Conservation (phyloP, 2,113 vertebrate species). For the Coptodon bakossiorum region DNA sequence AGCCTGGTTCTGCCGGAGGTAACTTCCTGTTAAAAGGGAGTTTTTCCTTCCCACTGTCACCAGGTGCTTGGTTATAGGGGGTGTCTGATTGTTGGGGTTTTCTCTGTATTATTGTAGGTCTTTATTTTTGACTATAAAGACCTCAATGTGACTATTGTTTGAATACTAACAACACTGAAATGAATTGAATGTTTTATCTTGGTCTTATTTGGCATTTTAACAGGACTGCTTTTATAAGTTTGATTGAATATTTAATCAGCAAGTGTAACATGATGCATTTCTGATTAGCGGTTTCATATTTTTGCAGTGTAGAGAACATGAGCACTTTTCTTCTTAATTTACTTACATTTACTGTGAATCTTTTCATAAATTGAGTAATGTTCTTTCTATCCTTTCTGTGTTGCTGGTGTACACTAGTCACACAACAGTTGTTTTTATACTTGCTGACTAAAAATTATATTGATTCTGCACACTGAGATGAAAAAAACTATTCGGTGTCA, state of each 20-base stretch:
- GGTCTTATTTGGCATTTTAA: background rate
- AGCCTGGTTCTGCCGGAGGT: background rate
- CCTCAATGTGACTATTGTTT: background rate
- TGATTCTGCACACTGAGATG: slow-evolving; percentile 16
- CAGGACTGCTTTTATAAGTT: background rate
- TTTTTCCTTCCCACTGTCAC: background rate
- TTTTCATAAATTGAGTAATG: background rate
- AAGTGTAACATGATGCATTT: background rate
- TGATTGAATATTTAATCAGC: background rate
- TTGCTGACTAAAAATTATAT: background rate
- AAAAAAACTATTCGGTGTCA: background rate
- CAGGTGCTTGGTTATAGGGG: background rate
- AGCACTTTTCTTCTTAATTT: slow-evolving; percentile 34
- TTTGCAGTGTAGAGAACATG: background rate
- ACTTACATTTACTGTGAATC: slow-evolving; percentile 31
- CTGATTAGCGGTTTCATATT: background rate
- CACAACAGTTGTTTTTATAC: slow-evolving; percentile 6
- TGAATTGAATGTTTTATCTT: background rate
- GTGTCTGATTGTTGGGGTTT: background rate
- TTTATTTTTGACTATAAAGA: background rate
- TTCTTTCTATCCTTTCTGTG: background rate
- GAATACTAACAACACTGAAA: background rate
- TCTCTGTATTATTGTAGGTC: background rate
- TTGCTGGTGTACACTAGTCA: background rate
- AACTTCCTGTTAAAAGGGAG: background rate